Base-by-base conservation (phyloP, 2,797 vertebrate species). In the Hafferia zeledoni region DNA sequence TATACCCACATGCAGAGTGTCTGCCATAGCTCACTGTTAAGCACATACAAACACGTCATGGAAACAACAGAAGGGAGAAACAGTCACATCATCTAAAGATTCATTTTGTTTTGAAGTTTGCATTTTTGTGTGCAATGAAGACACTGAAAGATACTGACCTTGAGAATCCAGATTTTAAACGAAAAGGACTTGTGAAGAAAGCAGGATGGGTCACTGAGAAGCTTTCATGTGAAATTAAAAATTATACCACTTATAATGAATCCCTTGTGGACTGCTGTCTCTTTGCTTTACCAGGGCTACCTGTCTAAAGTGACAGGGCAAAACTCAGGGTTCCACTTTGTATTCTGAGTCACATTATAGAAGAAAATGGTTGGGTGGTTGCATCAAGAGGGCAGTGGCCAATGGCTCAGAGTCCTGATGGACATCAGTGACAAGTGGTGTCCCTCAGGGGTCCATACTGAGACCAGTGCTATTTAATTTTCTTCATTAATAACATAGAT, bases 401-500 rank as follows among this genome's bases (percentile, higher is more conserved):
- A 81, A 16, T 18, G 17, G 47, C 15, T 55, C 41, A 53, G 30
- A 47, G 35, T 17, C 1, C 0, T 68, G 27, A n/a, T n/a, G 41
- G 39, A 24, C 16, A 47, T n/a, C 31, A 31, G 33, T 13, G 47
- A 43, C 22, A 23, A 68, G 47, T 35, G 27, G 5, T 19, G 33
- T 19, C 31, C 30, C 35, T 60, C 47, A 74, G 17, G 33, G 12
- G 10, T 47, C 15, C 20, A 14, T 15, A 16, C 1, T 31, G 46
- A 22, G 17, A 47, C 6, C 18, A 55, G 17, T 43, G 17, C 8
- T 27, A 28, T n/a, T 17, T 31, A 24, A 16, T 49, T 31, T 31
- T 10, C 22, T 55, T 43, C 15, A 31, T 11, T 37, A 89, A 68
- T 19, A 0, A 5, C 4, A 4, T 0, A 0, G 33, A 35, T 8